Percentiles rank a stretch among this genome's conserved stretches.
Conservation (phyloP, 2,797 vertebrate species). For the Helicolenus hilgendorfi region DNA sequence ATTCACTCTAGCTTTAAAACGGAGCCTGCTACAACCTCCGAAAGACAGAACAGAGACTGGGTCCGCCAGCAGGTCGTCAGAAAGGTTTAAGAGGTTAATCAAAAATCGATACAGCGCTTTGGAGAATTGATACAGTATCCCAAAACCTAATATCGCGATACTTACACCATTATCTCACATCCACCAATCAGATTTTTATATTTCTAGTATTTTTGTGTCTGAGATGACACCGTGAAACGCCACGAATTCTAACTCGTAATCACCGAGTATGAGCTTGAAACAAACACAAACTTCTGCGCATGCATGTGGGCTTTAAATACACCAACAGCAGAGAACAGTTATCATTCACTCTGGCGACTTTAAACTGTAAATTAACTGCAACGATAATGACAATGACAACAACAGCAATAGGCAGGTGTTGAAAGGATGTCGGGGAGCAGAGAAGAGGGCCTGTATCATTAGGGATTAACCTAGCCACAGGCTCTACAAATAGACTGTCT, state of each 20-base stretch:
- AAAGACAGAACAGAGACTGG: no score
- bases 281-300: not conserved
- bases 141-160: no score
- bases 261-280: not conserved
- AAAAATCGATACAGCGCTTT: no score
- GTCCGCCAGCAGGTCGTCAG: no score
- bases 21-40: no score
- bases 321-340: conserved; percentile 24
- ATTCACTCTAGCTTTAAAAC: no score
- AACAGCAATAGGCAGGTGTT: conserved; percentile 77
- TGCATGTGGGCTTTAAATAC: conserved; percentile 26
- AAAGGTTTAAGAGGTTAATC: no score
- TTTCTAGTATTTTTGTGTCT: not conserved
- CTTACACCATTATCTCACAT: not conserved
- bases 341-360: conserved; percentile 45
- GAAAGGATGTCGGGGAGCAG: conserved; percentile 66
- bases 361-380: conserved; percentile 54
- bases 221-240: not conserved
- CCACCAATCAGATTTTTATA: conserved; percentile 4
- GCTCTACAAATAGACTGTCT: conserved; percentile 89
- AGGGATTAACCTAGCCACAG: conserved; percentile 88
- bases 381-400: conserved; percentile 69
- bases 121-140: no score
- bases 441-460: conserved; percentile 84
- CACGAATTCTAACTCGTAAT: not conserved